Base-by-base conservation (phyloP, 2,113 vertebrate species). In the Promerops cafer region DNA sequence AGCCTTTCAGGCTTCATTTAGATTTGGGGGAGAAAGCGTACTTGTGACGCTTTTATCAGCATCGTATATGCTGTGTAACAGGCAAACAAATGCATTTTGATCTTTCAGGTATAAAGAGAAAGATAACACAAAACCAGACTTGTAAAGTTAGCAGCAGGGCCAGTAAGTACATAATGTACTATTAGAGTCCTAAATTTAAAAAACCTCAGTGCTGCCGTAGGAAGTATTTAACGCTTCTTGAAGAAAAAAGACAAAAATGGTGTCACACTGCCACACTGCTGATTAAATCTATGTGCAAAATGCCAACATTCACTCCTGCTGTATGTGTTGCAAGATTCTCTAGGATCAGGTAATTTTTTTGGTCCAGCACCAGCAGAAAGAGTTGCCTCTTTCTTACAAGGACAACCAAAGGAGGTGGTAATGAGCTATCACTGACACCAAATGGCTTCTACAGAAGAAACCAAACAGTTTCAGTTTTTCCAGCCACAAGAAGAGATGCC, bases 71-170 rank as follows among this genome's bases (percentile, higher is more conserved):
- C 53, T 22, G 60, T 14, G 1, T 9, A 39, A 42, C 12, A 47
- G 50, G 20, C 8, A 45, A 79, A 57, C 0, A 0, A 65, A 35
- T 4, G 9, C 5, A 26, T 23, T 65, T 54, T 59, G 6, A 10
- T 59, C 45, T 40, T 80, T 24, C 37, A 28, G 10, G 45, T n/a
- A 39, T 14, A 28, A 60, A 68, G 64, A 52, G 22, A 24, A 35
- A 65, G 5, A 1, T 3, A 63, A 49, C 37, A 56, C 3, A 39
- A 74, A 81, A 28, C 1, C 5, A 76, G 52, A 53, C 26, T 17
- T 49, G n/a, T 33, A 24, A 78, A 85, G 28, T 37, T n/a, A 53
- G n/a, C 52, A 70, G 35, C 35, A 92, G 11, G 19, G 37, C 11
- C 59, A 30, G 5, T 30, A 79, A 44, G 14, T 33, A 70, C 16